These are phyloP conservation scores for Listronotus oregonensis DNA, from an alignment of 1,140 invertebrate species.

Conservation along the genomic window DNA sequence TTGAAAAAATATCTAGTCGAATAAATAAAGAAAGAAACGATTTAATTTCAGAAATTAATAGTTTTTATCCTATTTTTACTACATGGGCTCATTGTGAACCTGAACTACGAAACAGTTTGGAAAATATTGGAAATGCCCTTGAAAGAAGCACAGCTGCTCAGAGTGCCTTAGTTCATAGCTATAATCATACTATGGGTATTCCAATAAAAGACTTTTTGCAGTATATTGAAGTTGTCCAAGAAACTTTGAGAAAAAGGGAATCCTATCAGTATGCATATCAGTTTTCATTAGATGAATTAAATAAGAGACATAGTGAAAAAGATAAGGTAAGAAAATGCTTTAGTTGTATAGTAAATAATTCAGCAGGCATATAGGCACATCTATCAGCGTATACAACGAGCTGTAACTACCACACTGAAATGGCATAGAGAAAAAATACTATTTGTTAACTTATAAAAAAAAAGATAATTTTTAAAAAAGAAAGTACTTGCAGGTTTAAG, in stretches of 20 bases:
- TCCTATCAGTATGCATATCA: constrained; percentile 74
- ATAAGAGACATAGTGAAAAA: constrained; percentile 67
- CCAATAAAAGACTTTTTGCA: constrained; percentile 73
- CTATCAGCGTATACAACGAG: no score
- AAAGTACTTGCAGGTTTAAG: no score
- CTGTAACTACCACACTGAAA: no score
- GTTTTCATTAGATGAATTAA: constrained; percentile 67
- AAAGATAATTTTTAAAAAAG: no score
- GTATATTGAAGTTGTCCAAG: constrained; percentile 72
- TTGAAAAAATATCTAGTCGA: constrained; percentile 70
- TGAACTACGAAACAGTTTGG: constrained; percentile 59
- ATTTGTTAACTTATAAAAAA: no score
- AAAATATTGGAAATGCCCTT: constrained; percentile 58
- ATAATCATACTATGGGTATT: constrained; percentile 53
- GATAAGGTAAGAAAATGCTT: constrained; percentile 61
- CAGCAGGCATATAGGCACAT: background rate
- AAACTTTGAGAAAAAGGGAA: constrained; percentile 69
- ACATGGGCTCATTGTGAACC: constrained; percentile 62
- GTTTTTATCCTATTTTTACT: constrained; percentile 63
- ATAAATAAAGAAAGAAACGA: constrained; percentile 71
- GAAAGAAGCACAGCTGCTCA: constrained; percentile 60
- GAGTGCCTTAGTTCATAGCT: constrained; percentile 59
- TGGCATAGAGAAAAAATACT: no score
- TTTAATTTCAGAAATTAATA: constrained; percentile 62
- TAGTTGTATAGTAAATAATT: background rate